Base-by-base conservation (phyloP, 1,140 invertebrate species). In the Nixonia krombeini region DNA sequence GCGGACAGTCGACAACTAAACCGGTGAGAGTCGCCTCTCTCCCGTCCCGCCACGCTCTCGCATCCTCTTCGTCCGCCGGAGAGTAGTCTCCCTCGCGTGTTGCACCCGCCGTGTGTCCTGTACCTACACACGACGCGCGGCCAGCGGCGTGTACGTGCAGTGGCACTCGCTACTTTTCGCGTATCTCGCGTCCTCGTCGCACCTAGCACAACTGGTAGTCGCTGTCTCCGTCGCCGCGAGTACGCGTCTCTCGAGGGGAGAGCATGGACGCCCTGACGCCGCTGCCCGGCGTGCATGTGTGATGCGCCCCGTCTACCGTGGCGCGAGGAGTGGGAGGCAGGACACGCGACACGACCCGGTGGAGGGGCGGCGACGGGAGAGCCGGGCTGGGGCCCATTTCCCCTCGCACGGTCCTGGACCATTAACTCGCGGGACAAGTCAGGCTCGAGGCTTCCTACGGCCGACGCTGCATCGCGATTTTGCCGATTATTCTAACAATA, bases 301-400 rank as follows among this genome's bases (percentile, higher is more conserved):
- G 58, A 58, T 40, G n/a, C 21, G 47, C 21, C 47, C 40, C 38
- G 44, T 23, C 38, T n/a, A n/a, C 35, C 37, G 50, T 44, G 63
- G 65, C 53, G 72, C 70, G 62, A 62, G 69, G 67, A 83, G 82
- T 83, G 82, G 82, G 81, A 83, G 79, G 70, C 72, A 70, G 71
- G 81, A 82, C 82, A 84, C 82, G 82, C 82, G 82, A 84, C 82
- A 83, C 72, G 37, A 33, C 21, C 8, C 28, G 6, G 4, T 45
- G 42, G 73, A 57, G 74, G 74, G 76, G 68, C 70, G 67, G 57
- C 61, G 57, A 64, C 47, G 64, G 68, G 59, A 52, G 59, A 62
- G 62, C 15, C 9, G 26, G 7, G 37, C 29, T 4, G 18, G 15
- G 45, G 28, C 12, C 16, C 8, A 5, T 9, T 1, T 2, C 15